Conservation (phyloP, 2,797 vertebrate species). For the Neoniphon sammara region DNA sequence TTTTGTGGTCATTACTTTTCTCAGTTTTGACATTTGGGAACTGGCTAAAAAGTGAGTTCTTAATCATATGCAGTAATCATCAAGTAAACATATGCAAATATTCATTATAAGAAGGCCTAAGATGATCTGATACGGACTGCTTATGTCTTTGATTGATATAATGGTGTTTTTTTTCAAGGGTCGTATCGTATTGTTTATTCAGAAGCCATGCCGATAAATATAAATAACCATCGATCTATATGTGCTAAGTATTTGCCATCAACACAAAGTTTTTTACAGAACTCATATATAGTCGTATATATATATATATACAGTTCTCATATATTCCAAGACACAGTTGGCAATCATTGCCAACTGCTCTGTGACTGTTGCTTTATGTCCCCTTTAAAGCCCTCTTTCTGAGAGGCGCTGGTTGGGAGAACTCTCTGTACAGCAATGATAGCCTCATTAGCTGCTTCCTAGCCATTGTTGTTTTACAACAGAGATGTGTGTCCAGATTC, state of each 20-base stretch:
- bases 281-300: slow-evolving; percentile 20
- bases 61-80: background rate
- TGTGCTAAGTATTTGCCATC: slow-evolving; percentile 1
- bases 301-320: slow-evolving; percentile 45
- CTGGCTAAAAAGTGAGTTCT: background rate
- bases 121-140: background rate
- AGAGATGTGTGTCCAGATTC: slow-evolving; percentile 82
- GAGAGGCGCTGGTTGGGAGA: slow-evolving; percentile 73
- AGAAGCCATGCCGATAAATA: background rate
- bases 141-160: background rate
- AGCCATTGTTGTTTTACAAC: slow-evolving; percentile 83
- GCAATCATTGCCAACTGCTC: slow-evolving; percentile 68
- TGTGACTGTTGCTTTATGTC: slow-evolving; percentile 78
- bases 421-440: slow-evolving; percentile 80
- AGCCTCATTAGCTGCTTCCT: slow-evolving; percentile 84
- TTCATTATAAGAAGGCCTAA: background rate
- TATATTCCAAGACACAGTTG: slow-evolving; percentile 60
- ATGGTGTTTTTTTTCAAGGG: background rate
- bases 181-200: background rate
- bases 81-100: background rate
- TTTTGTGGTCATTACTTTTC: background rate
- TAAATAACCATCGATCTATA: background rate
- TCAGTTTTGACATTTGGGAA: background rate
- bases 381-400: slow-evolving; percentile 80
- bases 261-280: slow-evolving; percentile 2